Percentiles rank a stretch among this genome's conserved stretches.
Conservation (phyloP, 2,113 vertebrate species). For the Pachycephala philippinensis region DNA sequence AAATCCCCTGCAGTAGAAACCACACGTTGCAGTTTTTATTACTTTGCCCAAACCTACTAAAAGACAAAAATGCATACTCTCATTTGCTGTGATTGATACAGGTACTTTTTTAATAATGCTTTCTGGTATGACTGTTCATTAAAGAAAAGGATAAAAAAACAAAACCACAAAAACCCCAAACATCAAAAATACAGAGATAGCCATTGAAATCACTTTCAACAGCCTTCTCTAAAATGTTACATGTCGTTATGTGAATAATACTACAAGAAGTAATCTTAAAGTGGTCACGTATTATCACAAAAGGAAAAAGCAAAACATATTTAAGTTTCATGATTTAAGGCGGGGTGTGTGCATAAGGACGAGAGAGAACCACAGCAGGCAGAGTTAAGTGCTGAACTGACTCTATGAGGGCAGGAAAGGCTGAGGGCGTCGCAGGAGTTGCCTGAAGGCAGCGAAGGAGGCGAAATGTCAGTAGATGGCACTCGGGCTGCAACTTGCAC, state of each 20-base stretch:
- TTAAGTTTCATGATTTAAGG: neutral
- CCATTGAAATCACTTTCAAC: neutral
- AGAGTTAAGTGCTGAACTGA: neutral
- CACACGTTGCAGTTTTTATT: neutral
- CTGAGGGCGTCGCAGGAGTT: rapidly evolving
- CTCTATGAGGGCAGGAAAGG: no score
- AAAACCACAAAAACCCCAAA: neutral
- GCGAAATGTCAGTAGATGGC: neutral
- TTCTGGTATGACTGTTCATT: neutral
- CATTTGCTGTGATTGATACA: neutral
- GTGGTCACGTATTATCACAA: neutral
- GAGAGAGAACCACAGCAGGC: neutral
- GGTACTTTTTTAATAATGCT: neutral
- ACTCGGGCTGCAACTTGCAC: neutral
- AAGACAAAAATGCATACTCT: neutral
- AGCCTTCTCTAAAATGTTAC: neutral
- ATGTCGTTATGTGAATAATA: neutral
- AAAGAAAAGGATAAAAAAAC: neutral
- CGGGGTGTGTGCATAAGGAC: rapidly evolving
- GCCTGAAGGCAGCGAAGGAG: neutral
- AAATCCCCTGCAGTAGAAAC: neutral
- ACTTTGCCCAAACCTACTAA: neutral
- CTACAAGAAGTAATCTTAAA: neutral
- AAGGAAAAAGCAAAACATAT: neutral
- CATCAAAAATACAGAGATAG: neutral